phyloP scores from a whole-genome alignment of 2,113 vertebrate genomes.

The Epinephelus fuscoguttatus region DNA sequence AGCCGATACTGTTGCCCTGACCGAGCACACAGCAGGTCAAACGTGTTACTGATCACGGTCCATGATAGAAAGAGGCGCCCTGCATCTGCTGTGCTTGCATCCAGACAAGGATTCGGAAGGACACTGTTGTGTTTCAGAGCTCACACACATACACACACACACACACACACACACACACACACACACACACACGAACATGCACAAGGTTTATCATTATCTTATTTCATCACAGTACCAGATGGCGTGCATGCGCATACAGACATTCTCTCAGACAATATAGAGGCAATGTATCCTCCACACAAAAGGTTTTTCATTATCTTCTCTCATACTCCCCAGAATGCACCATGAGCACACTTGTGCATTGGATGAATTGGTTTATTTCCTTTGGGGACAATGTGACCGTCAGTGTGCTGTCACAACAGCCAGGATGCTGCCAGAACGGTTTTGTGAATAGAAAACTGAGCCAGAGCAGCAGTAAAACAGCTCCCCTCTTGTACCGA shows the following conservation, averaged over 20 bases:
- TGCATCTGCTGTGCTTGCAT: constrained; percentile 74
- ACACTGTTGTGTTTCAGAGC: constrained; percentile 37
- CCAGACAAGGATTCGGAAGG: constrained; percentile 71
- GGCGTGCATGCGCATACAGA: not conserved
- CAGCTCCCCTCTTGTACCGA: constrained; percentile 26
- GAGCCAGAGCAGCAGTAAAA: constrained; percentile 37
- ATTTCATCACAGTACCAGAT: constrained; percentile 21
- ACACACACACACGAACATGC: not conserved
- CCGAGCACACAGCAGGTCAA: constrained; percentile 71
- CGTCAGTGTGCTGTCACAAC: constrained; percentile 42
- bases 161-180: not conserved
- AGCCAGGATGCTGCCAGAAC: constrained; percentile 37
- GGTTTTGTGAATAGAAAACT: constrained; percentile 42
- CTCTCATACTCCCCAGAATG: constrained; percentile 35
- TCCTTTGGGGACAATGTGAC: constrained; percentile 57
- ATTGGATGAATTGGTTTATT: constrained; percentile 54
- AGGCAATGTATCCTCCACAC: constrained; percentile 17
- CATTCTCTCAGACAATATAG: constrained; percentile 11
- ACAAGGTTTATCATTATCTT: constrained; percentile 8
- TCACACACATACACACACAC: not conserved
- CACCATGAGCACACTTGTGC: constrained; percentile 41
- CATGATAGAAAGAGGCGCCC: constrained; percentile 59
- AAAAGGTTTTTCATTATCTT: constrained; percentile 53
- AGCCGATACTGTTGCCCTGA: constrained; percentile 63
- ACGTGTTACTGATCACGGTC: constrained; percentile 73